Evolutionary conservation across 2,888 invertebrate genomes (phyloP).

Genomic region (Chouioia cunea): DNA sequence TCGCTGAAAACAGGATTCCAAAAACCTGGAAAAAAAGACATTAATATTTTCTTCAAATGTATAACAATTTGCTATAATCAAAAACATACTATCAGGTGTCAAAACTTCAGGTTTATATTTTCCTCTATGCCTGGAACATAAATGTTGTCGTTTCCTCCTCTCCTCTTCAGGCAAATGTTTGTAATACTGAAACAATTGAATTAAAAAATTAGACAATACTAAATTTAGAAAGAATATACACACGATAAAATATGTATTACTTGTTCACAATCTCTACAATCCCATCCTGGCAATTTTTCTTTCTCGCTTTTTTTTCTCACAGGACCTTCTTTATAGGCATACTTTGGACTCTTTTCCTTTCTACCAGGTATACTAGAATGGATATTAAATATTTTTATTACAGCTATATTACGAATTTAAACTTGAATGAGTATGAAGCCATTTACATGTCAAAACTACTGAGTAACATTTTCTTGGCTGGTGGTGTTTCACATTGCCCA

Average conservation of each 20-base stretch:
- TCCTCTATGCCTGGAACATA: slow-evolving; percentile 70
- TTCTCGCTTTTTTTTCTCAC: slow-evolving; percentile 64
- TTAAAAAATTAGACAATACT: neutral
- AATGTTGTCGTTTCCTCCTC: slow-evolving; percentile 64
- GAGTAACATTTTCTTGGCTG: slow-evolving; percentile 46
- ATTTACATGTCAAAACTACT: slow-evolving; percentile 53
- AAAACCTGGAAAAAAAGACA: slow-evolving; percentile 58
- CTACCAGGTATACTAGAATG: slow-evolving; percentile 51
- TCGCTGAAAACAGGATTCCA: slow-evolving; percentile 66
- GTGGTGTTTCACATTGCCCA: slow-evolving; percentile 34
- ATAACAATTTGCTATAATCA: slow-evolving; percentile 17
- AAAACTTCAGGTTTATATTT: slow-evolving; percentile 62
- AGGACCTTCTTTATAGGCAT: slow-evolving; percentile 58
- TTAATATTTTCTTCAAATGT: slow-evolving; percentile 8
- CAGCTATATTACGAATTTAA: neutral
- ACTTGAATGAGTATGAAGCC: neutral
- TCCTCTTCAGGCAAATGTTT: slow-evolving; percentile 63
- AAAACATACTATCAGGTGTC: slow-evolving; percentile 64
- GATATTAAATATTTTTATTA: slow-evolving; percentile 23
- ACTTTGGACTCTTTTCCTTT: slow-evolving; percentile 54
- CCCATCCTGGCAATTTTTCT: slow-evolving; percentile 64
- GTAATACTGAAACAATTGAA: slow-evolving; percentile 59
- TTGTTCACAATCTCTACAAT: slow-evolving; percentile 65
- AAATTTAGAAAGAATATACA: neutral
- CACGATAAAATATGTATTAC: slow-evolving; percentile 53